Evolutionary conservation across 2,113 vertebrate genomes (phyloP), one percentile per base, ranked within the genome.

Genomic region (Columbina picui): DNA sequence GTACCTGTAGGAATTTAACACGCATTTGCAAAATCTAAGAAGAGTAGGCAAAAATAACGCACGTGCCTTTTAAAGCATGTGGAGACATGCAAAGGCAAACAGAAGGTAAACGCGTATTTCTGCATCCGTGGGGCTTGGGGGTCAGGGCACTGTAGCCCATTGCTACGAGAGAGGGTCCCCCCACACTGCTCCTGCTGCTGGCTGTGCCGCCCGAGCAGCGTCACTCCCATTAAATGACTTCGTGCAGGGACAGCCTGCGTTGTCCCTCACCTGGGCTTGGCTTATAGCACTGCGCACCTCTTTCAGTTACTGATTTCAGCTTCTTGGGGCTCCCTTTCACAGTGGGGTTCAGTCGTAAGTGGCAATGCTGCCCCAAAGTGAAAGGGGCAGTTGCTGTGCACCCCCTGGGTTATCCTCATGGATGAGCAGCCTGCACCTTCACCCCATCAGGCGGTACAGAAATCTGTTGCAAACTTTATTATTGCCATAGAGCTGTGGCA

Each of bases 171-270:
- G 50, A 4, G 2, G 71, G 34, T 18, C 26, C 7, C 53, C 50
- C 15, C 22, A 2, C 8, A 3, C 43, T 0, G 1, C 20, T 41
- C 6, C 32, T 53, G 8, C 38, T 55, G 38, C 41, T 2, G 0
- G 9, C n/a, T 56, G 18, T 53, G 34, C 34, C 0, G 0, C 68
- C 56, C 2, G 2, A 19, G 50, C 3, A 1, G 19, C 39, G 53
- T 56, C 38, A 4, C 50, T 30, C 19, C 36, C 6, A 9, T 22
- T 59, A 10, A 52, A 73, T 38, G 59, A 74, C 29, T 41, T 65
- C 27, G 27, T 50, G 23, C 39, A 12, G 26, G 34, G 56, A 56
- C 2, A 7, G 11, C 10, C 38, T 30, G 60, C 1, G 2, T 8
- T 30, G 41, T 39, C 52, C 47, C 23, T 74, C 6, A 1, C 60